Evolutionary conservation across 2,797 vertebrate genomes (phyloP), one percentile per base, ranked within the genome.

Genomic region (Nyctalus aviator): DNA sequence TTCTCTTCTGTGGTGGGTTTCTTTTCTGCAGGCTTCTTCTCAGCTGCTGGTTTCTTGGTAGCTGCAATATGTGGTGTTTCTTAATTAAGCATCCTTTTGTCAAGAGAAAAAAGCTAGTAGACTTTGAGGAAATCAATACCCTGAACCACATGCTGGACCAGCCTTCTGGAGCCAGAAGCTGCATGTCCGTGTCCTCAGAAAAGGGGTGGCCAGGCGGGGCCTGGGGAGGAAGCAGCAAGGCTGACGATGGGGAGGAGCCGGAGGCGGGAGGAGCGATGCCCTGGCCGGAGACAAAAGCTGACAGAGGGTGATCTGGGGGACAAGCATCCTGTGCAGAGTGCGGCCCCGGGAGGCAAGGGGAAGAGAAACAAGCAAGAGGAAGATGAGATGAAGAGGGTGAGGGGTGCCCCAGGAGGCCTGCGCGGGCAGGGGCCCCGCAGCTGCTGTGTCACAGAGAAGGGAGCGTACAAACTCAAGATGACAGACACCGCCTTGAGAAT

Each of bases 91-190:
- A 5, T n/a, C 8, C 25, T 86, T 90, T 78, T 75, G 48, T 87
- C 15, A 57, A 78, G 75, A 84, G 59, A 37, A 66, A 37, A 66
- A 88, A 78, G 73, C 82, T 68, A 64, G 57, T 13, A 53, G 81
- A 27, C 62, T 66, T 62, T 72, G 68, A 77, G 48, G 82, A 93
- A 78, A 86, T 78, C 87, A 88, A 35, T 78, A 55, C 55, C 75
- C 32, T 48, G 18, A 57, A 35, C 41, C 57, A 30, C 23, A 2
- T 37, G 32, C n/a, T 55, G 77, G 13, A 8, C 66, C 83, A 94
- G 73, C 37, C 32, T 78, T 79, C 86, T 64, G 82, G 64, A 82
- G 73, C 21, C 41, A 50, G 50, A 48, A 71, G 76, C 88, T 35
- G 11, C 35, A 21, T 69, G 20, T 14, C 35, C n/a, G 17, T 5